Evolutionary conservation across 2,888 invertebrate genomes (phyloP), one percentile per base, ranked within the genome.

Genomic region (Megaustenia siamemsis): DNA sequence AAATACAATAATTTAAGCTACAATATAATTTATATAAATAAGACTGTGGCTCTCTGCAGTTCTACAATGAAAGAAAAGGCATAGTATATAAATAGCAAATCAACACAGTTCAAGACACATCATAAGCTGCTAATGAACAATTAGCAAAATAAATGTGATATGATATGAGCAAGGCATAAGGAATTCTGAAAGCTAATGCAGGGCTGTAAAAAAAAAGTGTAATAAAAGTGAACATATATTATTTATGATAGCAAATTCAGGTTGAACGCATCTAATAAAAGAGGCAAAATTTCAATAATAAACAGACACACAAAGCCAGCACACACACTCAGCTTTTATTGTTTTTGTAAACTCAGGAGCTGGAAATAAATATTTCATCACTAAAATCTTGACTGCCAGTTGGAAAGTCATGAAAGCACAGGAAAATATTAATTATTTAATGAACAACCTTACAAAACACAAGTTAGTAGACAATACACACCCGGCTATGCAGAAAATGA

Each of bases 11-110:
- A 43, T 40, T 24, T 40, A 43, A n/a, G n/a, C 28, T n/a, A 71
- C 21, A 8, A n/a, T 71, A 71, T 71, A 71, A 71, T 18, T 71
- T 43, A 71, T 24, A 71, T 71, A 71, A 71, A 71, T 71, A 71
- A 43, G 71, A 71, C 71, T 63, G 63, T 71, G 43, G n/a, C 71
- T 43, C 43, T 43, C 71, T 45, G 45, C 40, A 71, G 40, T 40
- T 43, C 71, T 71, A 71, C n/a, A 0, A 28, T 71, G n/a, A 43
- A 28, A 71, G 71, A 71, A 71, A 71, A 40, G 40, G 71, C n/a
- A 71, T 40, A n/a, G n/a, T 43, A 43, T 43, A 43, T 43, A 71
- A 71, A 43, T 71, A 71, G 43, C 71, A 71, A n/a, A 28, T n/a
- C n/a, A 10, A 28, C 24, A 71, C 71, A n/a, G 45, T 71, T 28